Evolutionary conservation across 2,113 vertebrate species (phyloP).

Genomic region (Ochotona princeps): DNA sequence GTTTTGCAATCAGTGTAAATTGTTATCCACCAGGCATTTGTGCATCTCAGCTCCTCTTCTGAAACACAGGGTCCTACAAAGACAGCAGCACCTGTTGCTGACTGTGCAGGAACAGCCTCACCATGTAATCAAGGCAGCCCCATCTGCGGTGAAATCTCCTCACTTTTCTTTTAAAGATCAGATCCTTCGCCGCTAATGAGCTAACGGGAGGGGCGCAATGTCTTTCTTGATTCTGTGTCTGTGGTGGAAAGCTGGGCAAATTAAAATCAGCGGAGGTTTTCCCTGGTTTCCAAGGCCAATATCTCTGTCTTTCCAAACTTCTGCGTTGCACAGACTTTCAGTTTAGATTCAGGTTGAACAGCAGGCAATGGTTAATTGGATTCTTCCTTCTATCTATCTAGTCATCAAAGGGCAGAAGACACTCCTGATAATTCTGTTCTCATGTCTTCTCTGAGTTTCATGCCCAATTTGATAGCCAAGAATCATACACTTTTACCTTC

Average conservation of each 20-base stretch:
- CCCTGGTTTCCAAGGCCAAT: conserved; percentile 24
- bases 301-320: conserved; percentile 22
- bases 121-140: conserved; percentile 75
- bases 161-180: conserved; percentile 67
- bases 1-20: conserved; percentile 78
- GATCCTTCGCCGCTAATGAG: conserved; percentile 71
- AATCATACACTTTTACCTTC: neutral
- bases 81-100: conserved; percentile 76
- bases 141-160: conserved; percentile 78
- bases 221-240: neutral
- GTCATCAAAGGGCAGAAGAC: neutral
- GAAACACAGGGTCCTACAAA: conserved; percentile 30
- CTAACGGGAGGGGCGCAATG: neutral
- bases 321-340: conserved; percentile 20
- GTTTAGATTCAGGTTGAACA: conserved; percentile 34
- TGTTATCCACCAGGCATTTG: conserved; percentile 57
- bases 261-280: conserved; percentile 66
- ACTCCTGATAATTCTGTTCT: neutral
- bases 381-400: neutral
- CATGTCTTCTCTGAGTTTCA: neutral
- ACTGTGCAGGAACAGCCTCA: conserved; percentile 69
- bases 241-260: neutral
- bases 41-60: conserved; percentile 59
- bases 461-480: neutral
- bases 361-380: neutral